Conservation (phyloP, 2,113 vertebrate genomes). For the Melanerpes formicivorus region DNA sequence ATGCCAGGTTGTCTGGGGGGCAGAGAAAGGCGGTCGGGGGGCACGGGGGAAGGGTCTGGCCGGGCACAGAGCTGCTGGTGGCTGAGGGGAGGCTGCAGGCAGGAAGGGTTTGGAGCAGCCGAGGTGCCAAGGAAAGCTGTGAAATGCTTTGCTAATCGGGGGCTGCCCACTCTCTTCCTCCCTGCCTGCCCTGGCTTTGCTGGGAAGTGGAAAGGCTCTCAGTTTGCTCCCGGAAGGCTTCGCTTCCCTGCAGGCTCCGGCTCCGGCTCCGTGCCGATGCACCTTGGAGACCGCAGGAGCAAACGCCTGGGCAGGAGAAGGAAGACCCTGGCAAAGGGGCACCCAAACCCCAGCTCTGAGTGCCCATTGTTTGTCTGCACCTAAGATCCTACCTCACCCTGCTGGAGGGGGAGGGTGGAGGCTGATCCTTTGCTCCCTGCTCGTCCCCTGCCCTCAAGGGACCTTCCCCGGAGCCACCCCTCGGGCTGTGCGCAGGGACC, state of each 20-base stretch:
- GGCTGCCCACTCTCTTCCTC: constrained; percentile 41
- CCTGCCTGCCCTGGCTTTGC: neutral
- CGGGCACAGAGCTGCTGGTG: fast-evolving
- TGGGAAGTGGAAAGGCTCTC: neutral
- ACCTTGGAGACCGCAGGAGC: neutral
- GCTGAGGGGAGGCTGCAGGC: neutral
- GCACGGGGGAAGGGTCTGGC: neutral
- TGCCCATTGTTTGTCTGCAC: fast-evolving
- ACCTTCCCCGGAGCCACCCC: neutral
- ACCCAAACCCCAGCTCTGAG: fast-evolving
- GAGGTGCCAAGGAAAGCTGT: constrained; percentile 36
- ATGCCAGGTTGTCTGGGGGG: no score
- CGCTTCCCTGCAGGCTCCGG: neutral
- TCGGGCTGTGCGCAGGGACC: fast-evolving
- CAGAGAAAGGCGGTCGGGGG: neutral
- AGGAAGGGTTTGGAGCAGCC: neutral
- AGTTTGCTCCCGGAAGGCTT: constrained; percentile 19
- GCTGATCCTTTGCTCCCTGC: neutral
- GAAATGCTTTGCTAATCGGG: constrained; percentile 13
- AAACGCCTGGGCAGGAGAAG: neutral
- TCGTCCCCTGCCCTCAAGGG: neutral
- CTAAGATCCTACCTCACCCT: neutral
- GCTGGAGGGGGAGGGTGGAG: neutral
- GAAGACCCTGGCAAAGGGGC: neutral
- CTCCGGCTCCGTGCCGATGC: neutral